Base-by-base conservation (phyloP, 2,113 vertebrate species). In the Neomonachus schauinslandi region DNA sequence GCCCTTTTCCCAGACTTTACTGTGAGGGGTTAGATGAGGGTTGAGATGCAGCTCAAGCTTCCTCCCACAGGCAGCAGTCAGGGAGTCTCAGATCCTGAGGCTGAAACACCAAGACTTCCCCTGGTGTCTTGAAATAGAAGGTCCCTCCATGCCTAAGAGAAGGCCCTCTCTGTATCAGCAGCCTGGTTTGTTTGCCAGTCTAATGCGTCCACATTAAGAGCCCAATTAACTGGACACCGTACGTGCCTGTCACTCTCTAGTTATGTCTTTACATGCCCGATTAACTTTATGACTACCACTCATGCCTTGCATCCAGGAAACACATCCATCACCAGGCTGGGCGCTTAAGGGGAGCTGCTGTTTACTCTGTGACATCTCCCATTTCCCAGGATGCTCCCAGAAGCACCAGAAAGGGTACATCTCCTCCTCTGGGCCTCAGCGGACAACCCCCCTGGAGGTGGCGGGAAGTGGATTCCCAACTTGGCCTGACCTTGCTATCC, bases 151-250 rank as follows among this genome's bases (percentile, higher is more conserved):
- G 59, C 13, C 39, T 1, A 2, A 10, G 61, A 82, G 59, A 33
- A 49, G 53, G 57, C 57, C 4, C 28, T 1, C 11, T 36, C 65
- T 11, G 0, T 2, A 0, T 0, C 0, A 26, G 46, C 21, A 22
- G 76, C 67, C 89, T 86, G 55, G 36, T 10, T 11, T 19, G 4
- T 46, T 42, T 28, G 80, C 53, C 67, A 42, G 11, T 39, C 24
- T 57, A 31, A 0, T 28, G 83, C 91, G 81, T n/a, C 42, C 3
- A 5, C 24, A 51, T 5, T 1, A 77, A 1, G 39, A n/a, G 63
- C 4, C 26, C 65, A 57, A 4, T 55, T 89, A 98, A 18, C 72
- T 19, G 0, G 85, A 19, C 63, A 3, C 39, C 85, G 8, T 6
- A 51, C 46, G 1, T 0, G 0, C 31, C 94, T 71, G 92, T 19